Evolutionary conservation across 2,888 invertebrate species (phyloP).

Genomic region (Chrysolina americana): DNA sequence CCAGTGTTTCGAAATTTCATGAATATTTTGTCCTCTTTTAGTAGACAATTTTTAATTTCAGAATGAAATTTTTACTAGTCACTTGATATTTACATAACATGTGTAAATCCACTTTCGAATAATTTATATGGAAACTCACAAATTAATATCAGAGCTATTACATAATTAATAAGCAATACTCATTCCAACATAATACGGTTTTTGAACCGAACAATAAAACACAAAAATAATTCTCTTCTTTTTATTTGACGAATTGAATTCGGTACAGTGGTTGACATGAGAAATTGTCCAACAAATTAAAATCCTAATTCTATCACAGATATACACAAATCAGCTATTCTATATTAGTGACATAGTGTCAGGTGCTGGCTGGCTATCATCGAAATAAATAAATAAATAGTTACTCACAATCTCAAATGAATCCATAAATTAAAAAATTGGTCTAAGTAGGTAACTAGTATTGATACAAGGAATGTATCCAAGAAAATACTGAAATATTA

Average conservation of each 20-base stretch:
- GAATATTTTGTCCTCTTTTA: too few species aligned
- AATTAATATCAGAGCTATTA: too few species aligned
- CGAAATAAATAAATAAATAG: constrained; percentile 30
- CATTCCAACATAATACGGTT: too few species aligned
- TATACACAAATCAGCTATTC: constrained; percentile 23
- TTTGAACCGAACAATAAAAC: not conserved
- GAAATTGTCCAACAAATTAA: constrained; percentile 12
- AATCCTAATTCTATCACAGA: constrained; percentile 30
- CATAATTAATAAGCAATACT: too few species aligned
- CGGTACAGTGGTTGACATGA: constrained; percentile 13
- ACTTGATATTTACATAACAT: too few species aligned
- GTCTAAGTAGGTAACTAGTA: constrained; percentile 18
- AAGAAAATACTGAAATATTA: constrained; percentile 26
- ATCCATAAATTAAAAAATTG: constrained; percentile 21
- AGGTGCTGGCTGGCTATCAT: constrained; percentile 17
- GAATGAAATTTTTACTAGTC: too few species aligned
- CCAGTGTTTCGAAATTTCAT: too few species aligned
- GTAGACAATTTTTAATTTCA: too few species aligned
- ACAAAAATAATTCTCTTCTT: not conserved
- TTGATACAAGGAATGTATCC: constrained; percentile 30
- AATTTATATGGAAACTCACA: too few species aligned
- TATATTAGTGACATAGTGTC: constrained; percentile 21
- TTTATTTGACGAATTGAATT: constrained; percentile 28
- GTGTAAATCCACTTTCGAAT: too few species aligned
- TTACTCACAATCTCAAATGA: constrained; percentile 23